Evolutionary conservation across 2,113 vertebrate genomes (phyloP).

Genomic region (Uria aalge): DNA sequence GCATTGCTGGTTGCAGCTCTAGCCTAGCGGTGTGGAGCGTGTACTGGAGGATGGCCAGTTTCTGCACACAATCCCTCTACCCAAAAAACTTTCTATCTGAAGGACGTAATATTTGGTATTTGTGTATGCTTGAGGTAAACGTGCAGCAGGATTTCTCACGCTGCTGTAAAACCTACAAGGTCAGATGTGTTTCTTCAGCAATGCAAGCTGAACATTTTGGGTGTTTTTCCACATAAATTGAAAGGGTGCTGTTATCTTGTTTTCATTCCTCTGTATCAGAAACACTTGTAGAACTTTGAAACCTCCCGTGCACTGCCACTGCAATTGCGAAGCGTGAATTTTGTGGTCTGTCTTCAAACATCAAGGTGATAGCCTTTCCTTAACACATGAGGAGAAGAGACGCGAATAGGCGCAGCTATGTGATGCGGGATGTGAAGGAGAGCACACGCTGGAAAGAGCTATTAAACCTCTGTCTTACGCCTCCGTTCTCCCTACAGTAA

Average conservation of each 20-base stretch:
- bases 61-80: neutral
- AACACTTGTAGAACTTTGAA: neutral
- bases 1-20: neutral
- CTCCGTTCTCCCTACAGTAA: neutral
- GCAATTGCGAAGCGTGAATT: neutral
- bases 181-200: neutral
- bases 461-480: neutral
- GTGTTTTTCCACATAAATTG: neutral
- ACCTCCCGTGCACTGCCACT: neutral
- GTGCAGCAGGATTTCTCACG: neutral
- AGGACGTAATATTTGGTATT: neutral
- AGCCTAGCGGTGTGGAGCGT: neutral
- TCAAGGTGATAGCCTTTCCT: neutral
- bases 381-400: neutral
- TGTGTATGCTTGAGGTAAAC: neutral
- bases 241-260: neutral
- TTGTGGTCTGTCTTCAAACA: neutral
- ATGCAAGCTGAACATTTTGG: neutral
- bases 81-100: neutral
- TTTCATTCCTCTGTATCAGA: neutral
- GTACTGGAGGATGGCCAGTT: neutral
- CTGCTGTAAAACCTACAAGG: neutral
- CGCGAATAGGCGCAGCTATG: rapidly evolving
- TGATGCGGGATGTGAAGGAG: neutral
- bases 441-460: neutral